These are phyloP conservation scores for Zoanthus sansibaricus DNA, from an alignment of 92 coral and sea anemone genomes.

Conservation along the genomic window DNA sequence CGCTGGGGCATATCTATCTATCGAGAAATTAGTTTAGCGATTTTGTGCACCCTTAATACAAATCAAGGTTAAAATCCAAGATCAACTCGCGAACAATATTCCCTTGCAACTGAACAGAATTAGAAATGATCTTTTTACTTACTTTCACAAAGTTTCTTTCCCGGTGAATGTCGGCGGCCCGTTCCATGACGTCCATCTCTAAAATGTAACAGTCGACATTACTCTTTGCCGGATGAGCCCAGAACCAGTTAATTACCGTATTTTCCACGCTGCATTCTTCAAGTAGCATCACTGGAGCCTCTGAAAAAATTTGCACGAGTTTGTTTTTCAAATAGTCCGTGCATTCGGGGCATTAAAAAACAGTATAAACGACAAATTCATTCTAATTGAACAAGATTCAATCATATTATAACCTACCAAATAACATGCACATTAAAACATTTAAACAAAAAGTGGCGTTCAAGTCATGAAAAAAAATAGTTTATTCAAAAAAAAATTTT, in stretches of 20 bases:
- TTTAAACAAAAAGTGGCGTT: too few relatives aligned
- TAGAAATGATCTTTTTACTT: not conserved
- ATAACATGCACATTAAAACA: too few relatives aligned
- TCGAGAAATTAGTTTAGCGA: too few relatives aligned
- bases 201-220: slow-evolving; percentile 84
- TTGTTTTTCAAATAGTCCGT: not conserved
- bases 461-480: too few relatives aligned
- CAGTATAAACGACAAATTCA: not conserved
- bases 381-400: too few relatives aligned
- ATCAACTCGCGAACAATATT: too few relatives aligned
- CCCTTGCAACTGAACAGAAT: too few relatives aligned
- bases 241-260: slow-evolving; percentile 79
- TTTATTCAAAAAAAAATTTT: too few relatives aligned
- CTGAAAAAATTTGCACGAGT: slow-evolving; percentile 23
- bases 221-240: slow-evolving; percentile 82
- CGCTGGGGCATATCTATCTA: too few relatives aligned
- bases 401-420: too few relatives aligned
- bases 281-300: slow-evolving; percentile 70
- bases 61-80: too few relatives aligned
- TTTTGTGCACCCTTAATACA: too few relatives aligned
- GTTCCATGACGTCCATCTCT: slow-evolving; percentile 79
- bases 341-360: not conserved
- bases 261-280: slow-evolving; percentile 91
- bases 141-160: slow-evolving; percentile 80
- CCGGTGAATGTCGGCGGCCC: slow-evolving; percentile 89